Conservation (phyloP, 2,113 vertebrate species). For the Rallus limicola region DNA sequence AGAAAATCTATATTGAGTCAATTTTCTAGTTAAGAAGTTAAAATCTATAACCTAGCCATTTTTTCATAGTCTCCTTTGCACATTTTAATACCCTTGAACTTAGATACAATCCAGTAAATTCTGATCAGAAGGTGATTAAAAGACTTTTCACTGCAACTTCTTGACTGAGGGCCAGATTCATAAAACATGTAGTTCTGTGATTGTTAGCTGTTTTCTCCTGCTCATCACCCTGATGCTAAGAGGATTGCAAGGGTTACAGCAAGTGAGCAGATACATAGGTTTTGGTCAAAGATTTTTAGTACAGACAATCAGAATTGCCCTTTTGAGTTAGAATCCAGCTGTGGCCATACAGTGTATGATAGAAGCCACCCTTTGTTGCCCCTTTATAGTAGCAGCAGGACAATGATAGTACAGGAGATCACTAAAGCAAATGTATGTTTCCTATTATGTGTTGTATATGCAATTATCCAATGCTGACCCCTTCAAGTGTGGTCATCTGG, state of each 20-base stretch:
- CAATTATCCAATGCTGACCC: background rate
- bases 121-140: constrained; percentile 75
- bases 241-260: background rate
- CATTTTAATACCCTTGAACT: constrained; percentile 86
- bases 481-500: background rate
- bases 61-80: constrained; percentile 78
- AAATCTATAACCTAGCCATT: constrained; percentile 82
- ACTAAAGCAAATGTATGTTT: background rate
- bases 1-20: constrained; percentile 98
- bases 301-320: background rate
- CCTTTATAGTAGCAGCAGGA: background rate
- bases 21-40: constrained; percentile 97
- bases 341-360: background rate
- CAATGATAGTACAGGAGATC: background rate
- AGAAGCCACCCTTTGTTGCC: constrained; percentile 8
- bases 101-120: constrained; percentile 75
- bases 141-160: constrained; percentile 73
- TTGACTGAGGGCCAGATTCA: constrained; percentile 64
- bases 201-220: constrained; percentile 15
- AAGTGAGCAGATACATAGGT: background rate
- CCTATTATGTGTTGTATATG: background rate
- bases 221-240: background rate
- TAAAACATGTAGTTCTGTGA: constrained; percentile 30
- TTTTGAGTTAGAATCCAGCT: background rate
- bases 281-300: background rate